phyloP scores from a whole-genome alignment of 2,113 vertebrate genomes.

The Origma solitaria region DNA sequence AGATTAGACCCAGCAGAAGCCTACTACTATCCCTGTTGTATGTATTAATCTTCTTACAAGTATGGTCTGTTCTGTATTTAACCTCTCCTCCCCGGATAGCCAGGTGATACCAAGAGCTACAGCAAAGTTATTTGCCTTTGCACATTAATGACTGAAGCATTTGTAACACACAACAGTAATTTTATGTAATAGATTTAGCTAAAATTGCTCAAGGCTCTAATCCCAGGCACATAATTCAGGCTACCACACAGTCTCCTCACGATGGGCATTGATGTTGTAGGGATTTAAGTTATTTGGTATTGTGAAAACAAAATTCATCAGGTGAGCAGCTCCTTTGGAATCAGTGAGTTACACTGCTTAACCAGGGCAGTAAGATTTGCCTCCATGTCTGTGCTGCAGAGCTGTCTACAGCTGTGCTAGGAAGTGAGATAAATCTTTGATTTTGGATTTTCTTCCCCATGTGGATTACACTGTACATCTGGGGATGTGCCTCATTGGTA shows the following conservation, averaged over 20 bases:
- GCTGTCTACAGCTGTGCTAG: background rate
- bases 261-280: background rate
- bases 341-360: background rate
- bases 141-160: background rate
- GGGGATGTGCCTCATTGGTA: background rate
- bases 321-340: background rate
- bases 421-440: constrained; percentile 1
- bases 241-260: background rate
- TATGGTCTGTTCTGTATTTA: constrained; percentile 40
- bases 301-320: background rate
- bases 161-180: background rate
- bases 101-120: background rate
- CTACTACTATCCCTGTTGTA: constrained; percentile 17
- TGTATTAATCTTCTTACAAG: constrained; percentile 46
- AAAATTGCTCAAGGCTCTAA: background rate
- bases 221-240: background rate
- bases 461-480: background rate
- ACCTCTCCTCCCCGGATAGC: background rate
- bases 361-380: background rate
- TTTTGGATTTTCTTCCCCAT: background rate
- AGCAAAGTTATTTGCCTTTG: background rate
- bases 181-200: background rate
- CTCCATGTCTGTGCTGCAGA: background rate
- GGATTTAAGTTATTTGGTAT: background rate
- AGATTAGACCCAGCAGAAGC: constrained; percentile 47